Evolutionary conservation across 2,113 vertebrate genomes (phyloP).

Genomic region (Sander vitreus): DNA sequence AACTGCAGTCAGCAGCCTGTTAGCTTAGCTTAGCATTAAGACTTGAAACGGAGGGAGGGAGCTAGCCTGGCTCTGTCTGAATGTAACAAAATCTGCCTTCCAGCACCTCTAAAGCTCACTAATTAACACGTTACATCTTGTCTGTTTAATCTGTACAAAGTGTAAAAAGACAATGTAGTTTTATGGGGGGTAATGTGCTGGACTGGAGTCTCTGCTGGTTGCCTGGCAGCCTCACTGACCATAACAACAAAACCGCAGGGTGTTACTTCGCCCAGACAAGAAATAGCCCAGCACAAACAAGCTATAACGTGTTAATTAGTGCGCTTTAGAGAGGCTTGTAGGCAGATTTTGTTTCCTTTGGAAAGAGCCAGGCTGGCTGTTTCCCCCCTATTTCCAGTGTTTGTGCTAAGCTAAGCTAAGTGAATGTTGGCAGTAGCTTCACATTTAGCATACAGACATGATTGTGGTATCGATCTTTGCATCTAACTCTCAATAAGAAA

Average conservation of each 20-base stretch:
- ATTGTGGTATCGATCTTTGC: not conserved
- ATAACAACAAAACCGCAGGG: not conserved
- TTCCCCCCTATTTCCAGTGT: not conserved
- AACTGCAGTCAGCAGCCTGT: not conserved
- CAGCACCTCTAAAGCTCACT: slow-evolving; percentile 5
- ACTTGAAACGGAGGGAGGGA: not conserved
- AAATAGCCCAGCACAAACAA: not conserved
- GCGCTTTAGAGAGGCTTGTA: not conserved
- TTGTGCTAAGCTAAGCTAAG: not conserved
- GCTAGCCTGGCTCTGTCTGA: not conserved
- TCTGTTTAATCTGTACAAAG: not conserved
- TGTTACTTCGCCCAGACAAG: not conserved
- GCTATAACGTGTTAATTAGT: not conserved
- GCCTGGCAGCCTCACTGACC: not conserved
- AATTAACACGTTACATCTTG: not conserved
- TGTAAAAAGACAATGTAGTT: not conserved
- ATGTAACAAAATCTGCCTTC: not conserved
- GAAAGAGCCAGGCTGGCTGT: not conserved
- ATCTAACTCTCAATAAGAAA: not conserved
- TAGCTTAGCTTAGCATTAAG: slow-evolving; percentile 6
- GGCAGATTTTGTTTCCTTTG: not conserved
- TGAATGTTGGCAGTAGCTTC: not conserved
- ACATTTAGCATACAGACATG: not conserved
- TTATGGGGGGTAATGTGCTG: not conserved
- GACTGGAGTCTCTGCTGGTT: not conserved